A percentile compares a stretch with the other conserved stretches of the same genome.
These are phyloP conservation scores for Hyles euphorbiae DNA, from an alignment of 1,140 invertebrate genomes.

Conservation along the genomic window DNA sequence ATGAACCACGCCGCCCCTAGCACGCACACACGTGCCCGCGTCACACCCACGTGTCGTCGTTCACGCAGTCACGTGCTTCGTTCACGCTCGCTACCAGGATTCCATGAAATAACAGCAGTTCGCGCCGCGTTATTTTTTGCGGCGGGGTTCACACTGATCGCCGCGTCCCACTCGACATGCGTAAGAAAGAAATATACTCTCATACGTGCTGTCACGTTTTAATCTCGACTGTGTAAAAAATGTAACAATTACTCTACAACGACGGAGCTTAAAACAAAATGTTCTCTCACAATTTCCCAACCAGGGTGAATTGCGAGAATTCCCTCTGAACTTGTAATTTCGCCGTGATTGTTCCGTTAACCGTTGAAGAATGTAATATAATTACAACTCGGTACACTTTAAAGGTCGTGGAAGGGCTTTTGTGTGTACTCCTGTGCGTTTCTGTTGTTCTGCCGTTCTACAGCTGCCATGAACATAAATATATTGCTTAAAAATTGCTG, in stretches of 20 bases:
- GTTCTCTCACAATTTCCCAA: slow-evolving; percentile 4
- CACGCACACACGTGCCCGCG: no score
- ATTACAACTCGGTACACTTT: slow-evolving; percentile 35
- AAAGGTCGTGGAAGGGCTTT: not conserved
- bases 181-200: no score
- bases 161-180: no score
- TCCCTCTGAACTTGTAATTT: slow-evolving; percentile 47
- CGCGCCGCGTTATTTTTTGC: not conserved
- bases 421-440: slow-evolving; percentile 7
- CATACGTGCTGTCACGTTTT: no score
- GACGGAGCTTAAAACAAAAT: no score
- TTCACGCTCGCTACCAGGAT: slow-evolving; percentile 4
- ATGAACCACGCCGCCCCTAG: no score
- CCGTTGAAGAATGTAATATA: slow-evolving; percentile 56
- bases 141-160: no score
- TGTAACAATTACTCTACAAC: no score
- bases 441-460: slow-evolving; percentile 16
- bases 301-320: slow-evolving; percentile 33
- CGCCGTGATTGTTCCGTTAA: slow-evolving; percentile 56
- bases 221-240: no score
- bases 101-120: not conserved
- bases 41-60: no score
- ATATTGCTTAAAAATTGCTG: no score
- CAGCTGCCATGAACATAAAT: no score
- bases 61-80: not conserved